These are phyloP conservation scores for Danionella cerebrum DNA, from an alignment of 2,113 vertebrate genomes.

Conservation along the genomic window DNA sequence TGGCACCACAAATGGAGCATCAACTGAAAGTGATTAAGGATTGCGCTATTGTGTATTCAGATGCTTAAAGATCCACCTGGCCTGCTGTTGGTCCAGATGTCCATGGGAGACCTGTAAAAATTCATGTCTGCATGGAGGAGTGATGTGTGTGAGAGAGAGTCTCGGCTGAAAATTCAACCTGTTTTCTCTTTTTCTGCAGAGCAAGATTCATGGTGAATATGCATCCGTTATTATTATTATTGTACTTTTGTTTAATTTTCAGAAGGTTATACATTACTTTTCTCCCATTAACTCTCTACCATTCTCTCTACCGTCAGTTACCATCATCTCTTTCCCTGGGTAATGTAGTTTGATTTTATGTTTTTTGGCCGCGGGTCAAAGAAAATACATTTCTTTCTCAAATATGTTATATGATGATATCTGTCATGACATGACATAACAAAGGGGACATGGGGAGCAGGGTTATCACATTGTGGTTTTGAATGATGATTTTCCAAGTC, in stretches of 20 bases:
- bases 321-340: background rate
- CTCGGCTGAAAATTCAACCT: background rate
- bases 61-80: constrained; percentile 10
- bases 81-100: constrained; percentile 10
- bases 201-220: background rate
- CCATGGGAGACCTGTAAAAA: background rate
- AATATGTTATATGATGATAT: constrained; percentile 36
- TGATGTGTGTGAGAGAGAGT: background rate
- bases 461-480: no score
- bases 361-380: no score
- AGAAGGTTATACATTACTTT: no score
- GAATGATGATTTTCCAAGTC: constrained; percentile 32
- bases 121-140: constrained; percentile 9
- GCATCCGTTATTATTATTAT: no score
- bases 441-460: background rate
- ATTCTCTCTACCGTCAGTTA: no score
- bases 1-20: background rate
- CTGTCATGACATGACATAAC: background rate
- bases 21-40: constrained; percentile 1
- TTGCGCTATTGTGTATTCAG: constrained; percentile 8
- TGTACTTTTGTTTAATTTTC: no score
- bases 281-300: no score
- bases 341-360: background rate
- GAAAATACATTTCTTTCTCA: constrained; percentile 13
- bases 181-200: background rate